Percentiles rank a stretch among this genome's conserved stretches.
phyloP scores from a whole-genome alignment of 2,888 invertebrate species.

The Didymodactylos carnosus region DNA sequence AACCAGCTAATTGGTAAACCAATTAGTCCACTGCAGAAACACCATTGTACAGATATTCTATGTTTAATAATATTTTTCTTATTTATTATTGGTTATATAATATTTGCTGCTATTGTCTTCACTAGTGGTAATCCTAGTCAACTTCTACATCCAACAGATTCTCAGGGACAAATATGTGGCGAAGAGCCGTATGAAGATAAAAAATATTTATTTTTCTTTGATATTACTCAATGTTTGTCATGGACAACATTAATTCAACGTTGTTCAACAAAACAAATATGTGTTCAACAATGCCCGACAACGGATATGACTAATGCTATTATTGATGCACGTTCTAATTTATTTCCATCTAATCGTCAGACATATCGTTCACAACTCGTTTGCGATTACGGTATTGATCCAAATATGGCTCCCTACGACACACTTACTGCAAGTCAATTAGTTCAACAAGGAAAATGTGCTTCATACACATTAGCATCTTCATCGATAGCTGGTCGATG shows the following conservation, averaged over 20 bases:
- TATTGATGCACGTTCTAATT: neutral
- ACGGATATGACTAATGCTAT: neutral
- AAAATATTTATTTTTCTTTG: constrained; percentile 45
- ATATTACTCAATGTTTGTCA: constrained; percentile 50
- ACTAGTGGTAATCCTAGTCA: neutral
- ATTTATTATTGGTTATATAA: neutral
- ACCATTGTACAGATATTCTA: constrained; percentile 4
- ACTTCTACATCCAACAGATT: neutral
- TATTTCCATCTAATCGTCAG: too few species aligned
- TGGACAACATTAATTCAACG: constrained; percentile 50
- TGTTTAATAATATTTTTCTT: neutral
- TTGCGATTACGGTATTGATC: too few species aligned
- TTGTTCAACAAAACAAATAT: constrained; percentile 60
- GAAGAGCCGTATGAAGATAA: neutral
- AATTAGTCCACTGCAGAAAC: too few species aligned
- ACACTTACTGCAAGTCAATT: too few species aligned
- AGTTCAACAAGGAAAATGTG: too few species aligned
- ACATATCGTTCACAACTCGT: too few species aligned
- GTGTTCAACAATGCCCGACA: neutral
- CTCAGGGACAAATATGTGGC: neutral
- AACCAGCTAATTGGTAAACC: too few species aligned
- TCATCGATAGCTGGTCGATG: too few species aligned
- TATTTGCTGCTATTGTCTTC: neutral
- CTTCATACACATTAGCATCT: too few species aligned
- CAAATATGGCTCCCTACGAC: too few species aligned